A percentile compares a stretch with the other conserved stretches of the same genome.
These are phyloP conservation scores for Paedocypris micromegethes DNA, from an alignment of 2,797 vertebrate species.

Conservation along the genomic window DNA sequence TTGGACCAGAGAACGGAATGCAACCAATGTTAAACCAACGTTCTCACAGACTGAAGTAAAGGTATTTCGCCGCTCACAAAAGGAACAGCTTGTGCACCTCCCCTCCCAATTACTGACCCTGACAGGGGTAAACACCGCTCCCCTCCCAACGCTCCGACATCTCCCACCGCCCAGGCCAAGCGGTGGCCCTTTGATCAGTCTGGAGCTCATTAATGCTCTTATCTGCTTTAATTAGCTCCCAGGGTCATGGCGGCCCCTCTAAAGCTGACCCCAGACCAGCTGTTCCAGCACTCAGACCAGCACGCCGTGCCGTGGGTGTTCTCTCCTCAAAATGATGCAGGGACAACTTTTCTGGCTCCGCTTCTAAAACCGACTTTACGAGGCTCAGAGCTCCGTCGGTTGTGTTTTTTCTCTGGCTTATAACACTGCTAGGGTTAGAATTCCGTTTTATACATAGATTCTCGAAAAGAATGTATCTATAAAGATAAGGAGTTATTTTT, in stretches of 20 bases:
- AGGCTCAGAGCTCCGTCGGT: constrained; percentile 2
- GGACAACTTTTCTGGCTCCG: constrained; percentile 6
- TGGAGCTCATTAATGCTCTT: constrained; percentile 55
- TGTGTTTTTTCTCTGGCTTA: constrained; percentile 15
- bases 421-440: too few relatives aligned
- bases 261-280: constrained; percentile 43
- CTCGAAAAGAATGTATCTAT: too few relatives aligned
- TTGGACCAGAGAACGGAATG: constrained; percentile 19
- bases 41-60: constrained; percentile 24
- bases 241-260: constrained; percentile 47
- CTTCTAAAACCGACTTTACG: not conserved
- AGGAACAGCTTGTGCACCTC: constrained; percentile 41
- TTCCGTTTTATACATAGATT: too few relatives aligned
- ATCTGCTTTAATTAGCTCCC: constrained; percentile 58
- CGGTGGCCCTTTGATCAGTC: constrained; percentile 53
- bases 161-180: constrained; percentile 16
- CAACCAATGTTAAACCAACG: constrained; percentile 16
- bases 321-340: constrained; percentile 13
- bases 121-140: constrained; percentile 50
- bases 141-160: constrained; percentile 24
- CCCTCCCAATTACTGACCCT: constrained; percentile 49
- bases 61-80: constrained; percentile 39
- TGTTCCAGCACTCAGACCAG: constrained; percentile 37
- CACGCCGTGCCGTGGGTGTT: constrained; percentile 12
- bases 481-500: too few relatives aligned